phyloP scores from a whole-genome alignment of 2,888 invertebrate genomes.

The Scaptomyza parva region DNA sequence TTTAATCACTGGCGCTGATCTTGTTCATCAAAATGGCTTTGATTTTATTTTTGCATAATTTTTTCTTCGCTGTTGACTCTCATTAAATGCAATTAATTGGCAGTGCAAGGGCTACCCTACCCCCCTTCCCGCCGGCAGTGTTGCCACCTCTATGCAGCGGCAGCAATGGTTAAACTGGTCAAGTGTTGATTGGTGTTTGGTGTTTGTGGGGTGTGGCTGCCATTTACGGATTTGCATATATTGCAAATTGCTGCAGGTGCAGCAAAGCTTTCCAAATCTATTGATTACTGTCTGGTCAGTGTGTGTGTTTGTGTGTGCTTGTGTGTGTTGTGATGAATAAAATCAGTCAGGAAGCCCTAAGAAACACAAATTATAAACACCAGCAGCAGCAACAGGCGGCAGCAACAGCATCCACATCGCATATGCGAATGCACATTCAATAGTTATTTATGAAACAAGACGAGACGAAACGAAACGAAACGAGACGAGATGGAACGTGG shows the following conservation, averaged over 20 bases:
- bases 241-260: constrained; percentile 64
- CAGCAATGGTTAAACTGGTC: constrained; percentile 22
- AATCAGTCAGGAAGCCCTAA: constrained; percentile 37
- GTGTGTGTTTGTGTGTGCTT: too few species aligned
- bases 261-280: constrained; percentile 42
- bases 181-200: constrained; percentile 71
- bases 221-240: constrained; percentile 61
- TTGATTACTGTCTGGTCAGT: too few species aligned
- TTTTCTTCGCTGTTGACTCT: constrained; percentile 39
- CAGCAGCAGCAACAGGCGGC: constrained; percentile 2
- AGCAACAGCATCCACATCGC: too few species aligned
- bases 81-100: constrained; percentile 75
- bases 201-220: constrained; percentile 66
- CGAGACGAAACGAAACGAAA: constrained; percentile 27
- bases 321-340: neutral
- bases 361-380: constrained; percentile 11
- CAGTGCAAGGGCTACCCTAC: constrained; percentile 59
- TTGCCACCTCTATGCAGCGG: too few species aligned
- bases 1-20: constrained; percentile 60
- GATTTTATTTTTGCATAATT: constrained; percentile 62
- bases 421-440: constrained; percentile 10
- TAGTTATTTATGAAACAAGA: constrained; percentile 19
- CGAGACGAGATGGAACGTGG: constrained; percentile 30
- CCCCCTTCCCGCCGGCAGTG: neutral
- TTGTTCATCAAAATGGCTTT: constrained; percentile 69